Base-by-base conservation (phyloP, 2,113 vertebrate species). In the Myrmecophaga tridactyla region DNA sequence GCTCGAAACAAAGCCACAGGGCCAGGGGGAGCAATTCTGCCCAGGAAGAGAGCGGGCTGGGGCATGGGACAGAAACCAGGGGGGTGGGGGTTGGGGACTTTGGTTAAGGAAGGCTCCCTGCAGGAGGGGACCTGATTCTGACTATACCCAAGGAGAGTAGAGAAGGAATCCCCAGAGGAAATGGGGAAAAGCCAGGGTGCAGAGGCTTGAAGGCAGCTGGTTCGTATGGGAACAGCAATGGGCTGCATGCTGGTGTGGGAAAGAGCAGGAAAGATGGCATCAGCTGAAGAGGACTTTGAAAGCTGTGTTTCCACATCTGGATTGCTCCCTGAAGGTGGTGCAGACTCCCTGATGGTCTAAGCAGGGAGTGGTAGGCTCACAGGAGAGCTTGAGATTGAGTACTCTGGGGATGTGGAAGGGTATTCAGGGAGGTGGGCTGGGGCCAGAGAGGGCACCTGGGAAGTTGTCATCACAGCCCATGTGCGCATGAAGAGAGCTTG, bases 401-500 rank as follows among this genome's bases (percentile, higher is more conserved):
- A n/a, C 53, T 36, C 6, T 29, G 29, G 58, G 53, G 60, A 39
- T 4, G 1, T 11, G 3, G 23, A 60, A 43, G 1, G 8, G 31
- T 34, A 0, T 6, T 29, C 62, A n/a, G 17, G 53, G 15, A n/a
- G 5, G 7, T 0, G 1, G 58, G 15, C 14, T 41, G 36, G 27
- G 27, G 46, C 11, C 53, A 90, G 81, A 48, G 39, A 31, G 25
- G 7, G 36, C 39, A 11, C 4, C 3, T 69, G 43, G 67, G 34
- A n/a, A 53, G 36, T 39, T 41, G 18, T 17, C 46, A 20, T 6
- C 5, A 7, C 25, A 76, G 48, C 34, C 27, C 4, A 3, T 4
- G 6, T 14, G 20, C 9, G n/a, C 18, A 0, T 2, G 23, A n/a
- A 1, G 31, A 27, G 63, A 31, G 7, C 73, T 27, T 0, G 4